Base-by-base conservation (phyloP, 2,797 vertebrate species). In the Artibeus jamaicensis region DNA sequence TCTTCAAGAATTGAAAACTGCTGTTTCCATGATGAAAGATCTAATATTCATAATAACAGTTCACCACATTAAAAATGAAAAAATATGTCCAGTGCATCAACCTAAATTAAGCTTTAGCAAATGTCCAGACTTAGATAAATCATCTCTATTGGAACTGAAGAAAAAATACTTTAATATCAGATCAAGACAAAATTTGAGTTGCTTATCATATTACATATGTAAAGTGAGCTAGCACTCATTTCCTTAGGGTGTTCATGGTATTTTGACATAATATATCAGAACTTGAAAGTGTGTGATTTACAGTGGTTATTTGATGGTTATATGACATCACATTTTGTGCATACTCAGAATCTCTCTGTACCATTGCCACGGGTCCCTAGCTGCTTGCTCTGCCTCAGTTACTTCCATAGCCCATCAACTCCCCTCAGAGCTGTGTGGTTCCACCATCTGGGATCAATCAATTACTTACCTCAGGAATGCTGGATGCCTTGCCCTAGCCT, bases 81-180 rank as follows among this genome's bases (percentile, higher is more conserved):
- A 98, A 98, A 96, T 65, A 81, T 44, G 37, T 95, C 89, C 57
- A 82, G 71, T 89, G 53, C 55, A 96, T 94, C 97, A 97, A 92
- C 90, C 97, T 97, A 98, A 98, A 98, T 98, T 98, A 98, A 98
- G 95, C 94, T 96, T 97, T 97, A 97, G 97, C 97, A 98, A 98
- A 96, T 97, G 79, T 97, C 97, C 97, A 97, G 97, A 97, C 94
- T 92, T 96, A 94, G 93, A 59, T 57, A 97, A 98, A 98, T 96
- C 91, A 97, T 98, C 96, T 98, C 93, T 95, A 67, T 96, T 97
- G 82, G 68, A 93, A 77, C 19, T 53, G 32, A 93, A 93, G 78
- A n/a, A 96, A 96, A 95, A 93, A 93, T 57, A 93, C 65, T 88
- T 94, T 95, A 90, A 87, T 90, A 96, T 90, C 82, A 96, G 85